A percentile compares a stretch with the other conserved stretches of the same genome.
phyloP scores from a whole-genome alignment of 2,888 invertebrate genomes.

The Malacosoma neustria region DNA sequence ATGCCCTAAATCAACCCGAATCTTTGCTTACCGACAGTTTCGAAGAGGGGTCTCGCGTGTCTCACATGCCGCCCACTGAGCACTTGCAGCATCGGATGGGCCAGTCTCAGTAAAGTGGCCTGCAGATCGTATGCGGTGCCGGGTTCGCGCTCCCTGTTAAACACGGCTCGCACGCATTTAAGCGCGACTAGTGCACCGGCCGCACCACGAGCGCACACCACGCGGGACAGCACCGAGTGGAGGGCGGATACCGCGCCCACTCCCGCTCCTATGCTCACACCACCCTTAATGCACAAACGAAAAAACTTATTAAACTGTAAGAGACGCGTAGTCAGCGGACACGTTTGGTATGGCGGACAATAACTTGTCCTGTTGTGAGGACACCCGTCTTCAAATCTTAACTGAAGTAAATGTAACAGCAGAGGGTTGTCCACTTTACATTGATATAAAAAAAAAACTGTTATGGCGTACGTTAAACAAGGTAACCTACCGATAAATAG shows the following conservation, averaged over 20 bases:
- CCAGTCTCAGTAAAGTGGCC: conserved; percentile 75
- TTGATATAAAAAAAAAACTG: too few species aligned
- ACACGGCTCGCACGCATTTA: conserved; percentile 74
- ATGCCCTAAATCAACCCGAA: too few species aligned
- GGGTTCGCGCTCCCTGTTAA: conserved; percentile 78
- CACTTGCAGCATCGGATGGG: conserved; percentile 81
- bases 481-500: too few species aligned
- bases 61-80: conserved; percentile 77
- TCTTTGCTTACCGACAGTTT: conserved; percentile 62
- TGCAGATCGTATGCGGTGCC: conserved; percentile 41
- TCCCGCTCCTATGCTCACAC: conserved; percentile 48
- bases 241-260: conserved; percentile 51
- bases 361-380: too few species aligned
- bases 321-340: too few species aligned
- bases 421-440: too few species aligned
- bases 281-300: conserved; percentile 29
- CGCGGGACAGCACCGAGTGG: conserved; percentile 48
- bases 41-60: conserved; percentile 80
- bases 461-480: too few species aligned
- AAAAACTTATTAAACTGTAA: too few species aligned
- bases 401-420: too few species aligned
- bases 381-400: too few species aligned
- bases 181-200: conserved; percentile 37
- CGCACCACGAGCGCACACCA: conserved; percentile 44
- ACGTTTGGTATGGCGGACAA: too few species aligned